Evolutionary conservation across 2,113 vertebrate species (phyloP).

Genomic region (Erinaceus europaeus): DNA sequence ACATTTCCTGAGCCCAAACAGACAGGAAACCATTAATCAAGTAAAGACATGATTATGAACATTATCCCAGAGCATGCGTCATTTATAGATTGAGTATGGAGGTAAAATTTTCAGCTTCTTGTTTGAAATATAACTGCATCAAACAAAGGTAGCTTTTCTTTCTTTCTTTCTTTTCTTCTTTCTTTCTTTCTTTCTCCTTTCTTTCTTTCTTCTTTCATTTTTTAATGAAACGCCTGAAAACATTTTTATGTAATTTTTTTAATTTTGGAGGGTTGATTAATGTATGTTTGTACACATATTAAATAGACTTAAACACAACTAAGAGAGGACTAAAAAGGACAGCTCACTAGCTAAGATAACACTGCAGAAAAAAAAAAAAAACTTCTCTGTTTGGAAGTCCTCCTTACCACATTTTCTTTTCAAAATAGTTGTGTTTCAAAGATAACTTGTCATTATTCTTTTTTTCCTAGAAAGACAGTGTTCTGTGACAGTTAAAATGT

Average conservation of each 20-base stretch:
- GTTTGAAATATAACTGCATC: not conserved
- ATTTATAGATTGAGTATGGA: not conserved
- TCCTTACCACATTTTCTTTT: too few relatives aligned
- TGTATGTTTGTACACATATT: not conserved
- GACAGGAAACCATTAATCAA: constrained; percentile 20
- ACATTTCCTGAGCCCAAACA: constrained; percentile 14
- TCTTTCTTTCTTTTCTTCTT: too few relatives aligned
- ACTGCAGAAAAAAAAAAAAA: not conserved
- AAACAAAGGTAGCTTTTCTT: not conserved
- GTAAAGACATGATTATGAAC: not conserved
- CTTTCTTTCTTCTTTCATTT: too few relatives aligned
- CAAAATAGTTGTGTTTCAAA: too few relatives aligned
- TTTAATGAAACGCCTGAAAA: constrained; percentile 9
- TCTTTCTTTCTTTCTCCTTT: too few relatives aligned
- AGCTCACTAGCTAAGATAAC: not conserved
- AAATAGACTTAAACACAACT: not conserved
- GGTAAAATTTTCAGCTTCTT: constrained; percentile 9
- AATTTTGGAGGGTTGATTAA: not conserved
- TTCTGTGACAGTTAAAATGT: not conserved
- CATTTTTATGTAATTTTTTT: not conserved
- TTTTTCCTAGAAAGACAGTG: not conserved
- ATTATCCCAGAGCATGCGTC: not conserved
- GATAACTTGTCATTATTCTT: not conserved
- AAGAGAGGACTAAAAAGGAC: not conserved
- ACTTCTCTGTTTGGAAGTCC: too few relatives aligned